Percentiles rank a stretch among this genome's conserved stretches.
These are phyloP conservation scores for Agrochola macilenta DNA, from an alignment of 2,888 invertebrate genomes.

Conservation along the genomic window DNA sequence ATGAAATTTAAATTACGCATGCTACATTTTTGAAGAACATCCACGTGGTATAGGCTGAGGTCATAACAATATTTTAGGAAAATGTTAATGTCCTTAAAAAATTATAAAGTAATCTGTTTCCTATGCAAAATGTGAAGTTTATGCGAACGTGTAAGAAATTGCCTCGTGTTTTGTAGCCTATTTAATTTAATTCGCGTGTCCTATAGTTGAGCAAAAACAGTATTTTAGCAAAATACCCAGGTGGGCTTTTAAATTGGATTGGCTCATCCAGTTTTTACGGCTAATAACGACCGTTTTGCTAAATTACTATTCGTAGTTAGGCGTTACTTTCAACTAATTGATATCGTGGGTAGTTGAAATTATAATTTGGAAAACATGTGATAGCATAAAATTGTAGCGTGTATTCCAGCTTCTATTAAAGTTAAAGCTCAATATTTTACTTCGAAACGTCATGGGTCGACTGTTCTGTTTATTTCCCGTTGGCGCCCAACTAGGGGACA, in stretches of 20 bases:
- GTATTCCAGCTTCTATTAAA: not conserved
- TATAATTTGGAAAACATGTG: not conserved
- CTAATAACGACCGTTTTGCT: conserved; percentile 20
- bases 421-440: not conserved
- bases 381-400: not conserved
- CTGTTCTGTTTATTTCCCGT: not conserved
- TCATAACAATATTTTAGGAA: conserved; percentile 7
- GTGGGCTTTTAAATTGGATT: conserved; percentile 45
- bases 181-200: conserved; percentile 53
- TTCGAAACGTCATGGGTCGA: not conserved
- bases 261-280: conserved; percentile 40
- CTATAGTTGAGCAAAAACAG: conserved; percentile 23
- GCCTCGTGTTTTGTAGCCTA: conserved; percentile 26
- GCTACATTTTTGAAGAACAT: conserved; percentile 1
- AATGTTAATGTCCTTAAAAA: conserved; percentile 5
- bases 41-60: conserved; percentile 11
- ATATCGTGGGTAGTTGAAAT: not conserved
- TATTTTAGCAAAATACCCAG: conserved; percentile 30
- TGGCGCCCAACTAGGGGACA: not conserved
- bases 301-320: conserved; percentile 30
- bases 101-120: not conserved
- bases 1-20: not conserved
- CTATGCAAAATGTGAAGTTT: conserved; percentile 44
- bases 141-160: conserved; percentile 32
- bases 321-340: conserved; percentile 27